Conservation (phyloP, 2,797 vertebrate species). For the Aplochiton taeniatus region DNA sequence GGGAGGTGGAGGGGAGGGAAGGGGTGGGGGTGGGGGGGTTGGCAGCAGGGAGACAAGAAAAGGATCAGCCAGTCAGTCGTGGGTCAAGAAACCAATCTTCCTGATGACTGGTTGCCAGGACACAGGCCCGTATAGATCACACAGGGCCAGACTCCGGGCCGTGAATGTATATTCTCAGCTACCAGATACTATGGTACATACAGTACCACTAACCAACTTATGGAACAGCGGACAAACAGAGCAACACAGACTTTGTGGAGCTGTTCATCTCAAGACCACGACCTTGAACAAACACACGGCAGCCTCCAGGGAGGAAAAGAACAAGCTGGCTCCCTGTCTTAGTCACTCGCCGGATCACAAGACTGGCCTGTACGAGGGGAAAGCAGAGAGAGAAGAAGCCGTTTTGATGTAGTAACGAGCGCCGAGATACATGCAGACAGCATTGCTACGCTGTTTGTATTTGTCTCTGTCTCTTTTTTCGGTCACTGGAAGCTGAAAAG, state of each 20-base stretch:
- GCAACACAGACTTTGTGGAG: constrained; percentile 5
- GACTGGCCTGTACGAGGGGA: neutral
- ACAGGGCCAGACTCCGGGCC: neutral
- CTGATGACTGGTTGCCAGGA: constrained; percentile 13
- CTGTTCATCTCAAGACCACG: constrained; percentile 2
- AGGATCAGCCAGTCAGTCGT: constrained; percentile 23
- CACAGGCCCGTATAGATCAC: constrained; percentile 7
- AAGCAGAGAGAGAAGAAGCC: neutral
- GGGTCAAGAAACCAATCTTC: constrained; percentile 36
- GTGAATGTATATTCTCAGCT: too few relatives aligned
- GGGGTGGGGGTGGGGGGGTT: too few relatives aligned
- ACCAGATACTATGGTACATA: too few relatives aligned
- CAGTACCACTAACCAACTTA: too few relatives aligned
- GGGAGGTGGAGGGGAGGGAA: too few relatives aligned
- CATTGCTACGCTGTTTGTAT: too few relatives aligned
- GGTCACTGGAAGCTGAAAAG: too few relatives aligned
- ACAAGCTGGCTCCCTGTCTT: neutral
- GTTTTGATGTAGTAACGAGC: too few relatives aligned
- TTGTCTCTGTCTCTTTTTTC: too few relatives aligned
- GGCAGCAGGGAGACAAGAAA: neutral
- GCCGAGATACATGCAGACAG: too few relatives aligned
- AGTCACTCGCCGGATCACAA: constrained; percentile 14
- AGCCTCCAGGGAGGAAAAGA: neutral
- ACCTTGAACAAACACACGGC: constrained; percentile 9
- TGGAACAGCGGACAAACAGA: neutral